phyloP scores from a whole-genome alignment of 1,140 invertebrate genomes.

The Cepaea nemoralis region DNA sequence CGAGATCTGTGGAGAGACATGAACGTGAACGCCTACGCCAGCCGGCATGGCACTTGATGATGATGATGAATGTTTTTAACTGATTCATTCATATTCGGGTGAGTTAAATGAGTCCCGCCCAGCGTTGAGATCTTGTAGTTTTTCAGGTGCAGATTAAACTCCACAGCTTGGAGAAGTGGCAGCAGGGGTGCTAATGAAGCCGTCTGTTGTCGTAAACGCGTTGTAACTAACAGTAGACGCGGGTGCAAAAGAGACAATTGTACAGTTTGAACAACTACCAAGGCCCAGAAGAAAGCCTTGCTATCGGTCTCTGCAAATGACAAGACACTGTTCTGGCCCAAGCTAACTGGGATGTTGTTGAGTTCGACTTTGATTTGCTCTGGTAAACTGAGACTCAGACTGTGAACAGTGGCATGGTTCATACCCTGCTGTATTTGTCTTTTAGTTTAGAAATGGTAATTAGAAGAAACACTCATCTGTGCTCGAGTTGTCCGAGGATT shows the following conservation, averaged over 20 bases:
- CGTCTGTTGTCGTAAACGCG: neutral
- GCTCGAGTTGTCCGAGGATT: neutral
- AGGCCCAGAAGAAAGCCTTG: neutral
- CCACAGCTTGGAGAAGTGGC: neutral
- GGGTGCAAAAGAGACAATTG: neutral
- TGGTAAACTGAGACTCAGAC: neutral
- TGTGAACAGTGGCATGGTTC: neutral
- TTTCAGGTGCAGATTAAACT: slow-evolving; percentile 6
- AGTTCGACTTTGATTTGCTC: neutral
- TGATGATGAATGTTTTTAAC: too few relatives aligned
- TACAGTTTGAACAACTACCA: neutral
- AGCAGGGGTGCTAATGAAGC: neutral
- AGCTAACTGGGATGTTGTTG: neutral
- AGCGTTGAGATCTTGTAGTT: slow-evolving; percentile 23
- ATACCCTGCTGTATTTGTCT: neutral
- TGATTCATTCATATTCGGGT: too few relatives aligned
- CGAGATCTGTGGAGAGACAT: too few relatives aligned
- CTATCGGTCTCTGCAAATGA: neutral
- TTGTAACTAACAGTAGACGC: neutral
- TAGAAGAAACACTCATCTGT: neutral
- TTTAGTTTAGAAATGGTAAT: neutral
- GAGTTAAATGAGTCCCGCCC: too few relatives aligned
- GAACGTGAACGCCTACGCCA: too few relatives aligned
- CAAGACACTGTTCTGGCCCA: neutral
- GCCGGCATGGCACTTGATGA: too few relatives aligned